Conservation (phyloP, 2,888 invertebrate species). For the Drosophila paucipuncta region DNA sequence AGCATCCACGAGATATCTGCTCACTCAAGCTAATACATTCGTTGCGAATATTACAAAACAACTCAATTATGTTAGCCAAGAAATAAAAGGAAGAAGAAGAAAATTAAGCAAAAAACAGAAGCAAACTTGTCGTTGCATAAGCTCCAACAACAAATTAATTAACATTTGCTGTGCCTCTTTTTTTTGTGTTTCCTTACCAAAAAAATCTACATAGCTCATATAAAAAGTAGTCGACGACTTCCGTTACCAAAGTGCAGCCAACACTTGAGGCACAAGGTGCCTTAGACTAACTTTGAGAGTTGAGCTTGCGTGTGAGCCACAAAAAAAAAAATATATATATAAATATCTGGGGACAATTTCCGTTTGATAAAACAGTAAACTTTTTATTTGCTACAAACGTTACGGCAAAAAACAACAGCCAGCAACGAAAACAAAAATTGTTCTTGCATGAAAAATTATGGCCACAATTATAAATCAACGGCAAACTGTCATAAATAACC, state of each 20-base stretch:
- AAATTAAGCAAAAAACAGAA: constrained; percentile 23
- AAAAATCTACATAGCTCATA: constrained; percentile 37
- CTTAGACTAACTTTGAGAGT: constrained; percentile 27
- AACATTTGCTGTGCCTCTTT: constrained; percentile 36
- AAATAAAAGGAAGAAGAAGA: background rate
- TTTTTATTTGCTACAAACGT: constrained; percentile 50
- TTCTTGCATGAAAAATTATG: constrained; percentile 4
- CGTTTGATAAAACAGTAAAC: constrained; percentile 46
- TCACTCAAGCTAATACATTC: constrained; percentile 14
- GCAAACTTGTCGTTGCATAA: constrained; percentile 54
- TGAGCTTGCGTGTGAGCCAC: constrained; percentile 1
- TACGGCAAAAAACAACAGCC: constrained; percentile 14
- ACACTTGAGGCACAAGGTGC: constrained; percentile 45
- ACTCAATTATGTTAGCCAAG: constrained; percentile 21
- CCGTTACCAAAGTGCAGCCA: constrained; percentile 61
- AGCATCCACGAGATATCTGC: constrained; percentile 5
- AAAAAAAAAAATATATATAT: constrained; percentile 7
- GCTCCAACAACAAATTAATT: constrained; percentile 42
- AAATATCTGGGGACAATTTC: constrained; percentile 45
- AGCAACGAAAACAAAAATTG: constrained; percentile 12
- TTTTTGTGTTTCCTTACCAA: constrained; percentile 17
- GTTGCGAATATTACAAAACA: constrained; percentile 30
- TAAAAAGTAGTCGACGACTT: constrained; percentile 65
- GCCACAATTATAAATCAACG: background rate
- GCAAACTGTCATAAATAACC: background rate